Evolutionary conservation across 2,113 vertebrate species (phyloP).

Genomic region (Glaucomys volans): DNA sequence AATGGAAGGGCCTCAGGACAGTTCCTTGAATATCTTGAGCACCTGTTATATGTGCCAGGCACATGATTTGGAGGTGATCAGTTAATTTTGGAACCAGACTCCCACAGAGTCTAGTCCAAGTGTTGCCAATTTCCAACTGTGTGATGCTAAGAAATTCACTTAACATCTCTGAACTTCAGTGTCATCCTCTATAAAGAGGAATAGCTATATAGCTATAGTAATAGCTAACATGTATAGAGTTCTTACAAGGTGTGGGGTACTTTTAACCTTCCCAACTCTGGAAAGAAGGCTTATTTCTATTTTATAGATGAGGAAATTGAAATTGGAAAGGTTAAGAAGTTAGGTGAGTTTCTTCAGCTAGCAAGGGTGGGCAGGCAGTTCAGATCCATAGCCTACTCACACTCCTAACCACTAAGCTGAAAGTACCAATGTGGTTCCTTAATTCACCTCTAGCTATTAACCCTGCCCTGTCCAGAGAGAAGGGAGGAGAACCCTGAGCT

Average conservation of each 20-base stretch:
- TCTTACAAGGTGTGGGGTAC: background rate
- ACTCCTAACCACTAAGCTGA: background rate
- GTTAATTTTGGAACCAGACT: conserved; percentile 51
- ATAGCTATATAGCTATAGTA: too few species aligned
- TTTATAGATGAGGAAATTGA: conserved; percentile 48
- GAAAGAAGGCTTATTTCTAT: conserved; percentile 44
- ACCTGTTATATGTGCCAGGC: background rate
- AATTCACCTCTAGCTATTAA: background rate
- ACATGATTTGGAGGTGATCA: background rate
- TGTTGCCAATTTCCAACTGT: conserved; percentile 2
- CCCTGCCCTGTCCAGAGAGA: background rate
- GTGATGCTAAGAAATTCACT: background rate
- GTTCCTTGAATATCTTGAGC: background rate
- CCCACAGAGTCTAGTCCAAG: background rate
- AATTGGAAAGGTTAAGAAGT: conserved; percentile 36
- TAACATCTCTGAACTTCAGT: conserved; percentile 41
- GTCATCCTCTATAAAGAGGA: conserved; percentile 14
- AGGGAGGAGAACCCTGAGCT: background rate
- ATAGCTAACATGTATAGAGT: background rate
- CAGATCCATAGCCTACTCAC: background rate
- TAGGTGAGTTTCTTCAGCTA: background rate
- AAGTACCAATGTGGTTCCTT: background rate
- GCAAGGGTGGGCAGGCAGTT: conserved; percentile 3
- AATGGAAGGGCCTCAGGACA: background rate
- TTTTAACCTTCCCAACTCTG: conserved; percentile 21